Percentiles rank a stretch among this genome's conserved stretches.
phyloP scores from a whole-genome alignment of 1,140 invertebrate genomes.

The Cotesia chilonis region DNA sequence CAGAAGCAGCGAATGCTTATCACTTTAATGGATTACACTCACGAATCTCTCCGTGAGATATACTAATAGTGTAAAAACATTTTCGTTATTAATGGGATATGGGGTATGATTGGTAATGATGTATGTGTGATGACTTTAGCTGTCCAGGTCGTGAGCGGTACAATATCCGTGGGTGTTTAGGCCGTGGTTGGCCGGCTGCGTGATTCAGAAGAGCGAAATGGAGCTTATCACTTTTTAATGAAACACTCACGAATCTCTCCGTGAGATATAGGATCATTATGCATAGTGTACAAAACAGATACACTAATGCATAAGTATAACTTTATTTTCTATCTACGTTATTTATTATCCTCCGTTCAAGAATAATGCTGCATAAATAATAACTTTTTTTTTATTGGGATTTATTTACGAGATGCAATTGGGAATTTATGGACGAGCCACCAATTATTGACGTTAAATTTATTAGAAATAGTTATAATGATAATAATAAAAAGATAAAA shows the following conservation, averaged over 20 bases:
- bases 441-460: too few species aligned
- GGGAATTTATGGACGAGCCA: too few species aligned
- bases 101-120: too few species aligned
- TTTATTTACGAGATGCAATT: too few species aligned
- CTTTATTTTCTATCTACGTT: not conserved
- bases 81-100: too few species aligned
- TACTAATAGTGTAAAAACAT: too few species aligned
- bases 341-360: too few species aligned
- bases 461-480: too few species aligned
- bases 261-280: constrained; percentile 1
- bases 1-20: constrained; percentile 6
- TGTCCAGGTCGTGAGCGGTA: not conserved
- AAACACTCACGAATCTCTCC: constrained; percentile 4
- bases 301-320: not conserved
- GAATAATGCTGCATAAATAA: too few species aligned
- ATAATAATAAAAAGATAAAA: too few species aligned
- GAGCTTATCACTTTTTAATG: constrained; percentile 12
- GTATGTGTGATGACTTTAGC: too few species aligned
- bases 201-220: constrained; percentile 7
- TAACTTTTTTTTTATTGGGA: too few species aligned
- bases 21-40: constrained; percentile 10
- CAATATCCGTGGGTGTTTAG: not conserved
- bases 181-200: not conserved
- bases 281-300: constrained; percentile 5
- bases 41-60: not conserved